Conservation (phyloP, 2,888 invertebrate genomes). For the Dryadula phaetusa region DNA sequence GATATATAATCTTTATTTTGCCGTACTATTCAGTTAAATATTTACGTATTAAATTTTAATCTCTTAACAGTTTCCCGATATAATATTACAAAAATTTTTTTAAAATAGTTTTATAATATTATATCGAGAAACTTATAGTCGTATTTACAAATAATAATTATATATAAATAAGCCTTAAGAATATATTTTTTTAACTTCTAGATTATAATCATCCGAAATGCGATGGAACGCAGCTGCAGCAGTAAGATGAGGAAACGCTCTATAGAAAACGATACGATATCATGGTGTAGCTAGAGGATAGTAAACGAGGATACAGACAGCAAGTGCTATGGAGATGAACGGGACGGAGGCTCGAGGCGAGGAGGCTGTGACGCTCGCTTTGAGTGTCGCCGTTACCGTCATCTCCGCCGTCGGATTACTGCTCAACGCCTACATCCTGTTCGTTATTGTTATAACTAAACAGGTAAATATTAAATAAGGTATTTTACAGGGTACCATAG, state of each 20-base stretch:
- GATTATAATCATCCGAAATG: slow-evolving; percentile 63
- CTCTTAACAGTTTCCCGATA: too few relatives aligned
- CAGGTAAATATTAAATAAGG: slow-evolving; percentile 78
- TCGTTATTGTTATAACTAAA: slow-evolving; percentile 88
- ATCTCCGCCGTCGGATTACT: slow-evolving; percentile 88
- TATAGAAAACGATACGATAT: slow-evolving; percentile 48
- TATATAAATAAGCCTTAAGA: too few relatives aligned
- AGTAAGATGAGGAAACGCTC: slow-evolving; percentile 68
- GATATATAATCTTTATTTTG: too few relatives aligned
- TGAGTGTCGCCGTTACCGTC: slow-evolving; percentile 87
- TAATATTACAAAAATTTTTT: too few relatives aligned
- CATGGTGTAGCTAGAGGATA: slow-evolving; percentile 60
- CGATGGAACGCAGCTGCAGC: slow-evolving; percentile 76
- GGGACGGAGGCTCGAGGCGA: slow-evolving; percentile 73
- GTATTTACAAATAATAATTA: too few relatives aligned
- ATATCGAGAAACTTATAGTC: too few relatives aligned
- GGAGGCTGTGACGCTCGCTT: slow-evolving; percentile 86
- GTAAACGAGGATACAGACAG: slow-evolving; percentile 57
- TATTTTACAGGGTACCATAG: not conserved
- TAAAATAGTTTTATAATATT: too few relatives aligned
- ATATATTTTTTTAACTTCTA: slow-evolving; percentile 46
- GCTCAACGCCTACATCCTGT: slow-evolving; percentile 89
- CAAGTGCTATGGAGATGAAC: slow-evolving; percentile 71
- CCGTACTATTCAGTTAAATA: too few relatives aligned
- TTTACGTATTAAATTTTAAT: too few relatives aligned